A percentile compares a stretch with the other conserved stretches of the same genome.
phyloP scores from a whole-genome alignment of 2,888 invertebrate genomes.

The Drosophila flavopinicola region DNA sequence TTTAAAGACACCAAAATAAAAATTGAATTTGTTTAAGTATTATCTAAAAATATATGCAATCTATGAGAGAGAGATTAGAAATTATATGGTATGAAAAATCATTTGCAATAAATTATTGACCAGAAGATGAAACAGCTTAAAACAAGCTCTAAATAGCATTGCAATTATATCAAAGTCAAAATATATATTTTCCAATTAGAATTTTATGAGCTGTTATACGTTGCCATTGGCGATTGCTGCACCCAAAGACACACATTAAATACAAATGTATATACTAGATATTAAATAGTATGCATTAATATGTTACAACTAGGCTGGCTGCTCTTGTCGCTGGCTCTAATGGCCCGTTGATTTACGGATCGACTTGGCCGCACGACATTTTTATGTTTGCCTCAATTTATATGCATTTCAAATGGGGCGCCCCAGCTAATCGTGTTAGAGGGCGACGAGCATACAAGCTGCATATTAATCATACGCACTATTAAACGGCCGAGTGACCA shows the following conservation, averaged over 20 bases:
- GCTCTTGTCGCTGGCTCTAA: constrained; percentile 46
- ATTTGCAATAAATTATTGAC: constrained; percentile 14
- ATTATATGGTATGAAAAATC: constrained; percentile 3
- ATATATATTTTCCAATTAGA: constrained; percentile 28
- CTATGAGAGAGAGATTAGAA: no score
- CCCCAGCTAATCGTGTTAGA: constrained; percentile 33
- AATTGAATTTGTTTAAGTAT: no score
- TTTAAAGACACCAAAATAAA: no score
- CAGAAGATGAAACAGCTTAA: constrained; percentile 2
- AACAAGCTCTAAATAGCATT: constrained; percentile 8
- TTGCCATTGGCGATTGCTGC: constrained; percentile 20
- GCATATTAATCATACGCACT: constrained; percentile 73
- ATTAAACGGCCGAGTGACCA: constrained; percentile 35
- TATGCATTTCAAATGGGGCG: constrained; percentile 70
- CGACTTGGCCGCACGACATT: constrained; percentile 55
- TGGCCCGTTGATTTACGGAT: constrained; percentile 70
- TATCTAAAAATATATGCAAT: no score
- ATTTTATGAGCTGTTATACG: constrained; percentile 51
- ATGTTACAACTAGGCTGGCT: constrained; percentile 24
- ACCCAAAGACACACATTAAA: constrained; percentile 19
- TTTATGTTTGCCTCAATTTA: constrained; percentile 66
- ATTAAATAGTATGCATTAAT: constrained; percentile 50
- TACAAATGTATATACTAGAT: constrained; percentile 23
- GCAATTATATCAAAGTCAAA: constrained; percentile 31
- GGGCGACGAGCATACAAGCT: constrained; percentile 19